phyloP scores from a whole-genome alignment of 2,113 vertebrate species.

The Forbesichthys papilliferus region DNA sequence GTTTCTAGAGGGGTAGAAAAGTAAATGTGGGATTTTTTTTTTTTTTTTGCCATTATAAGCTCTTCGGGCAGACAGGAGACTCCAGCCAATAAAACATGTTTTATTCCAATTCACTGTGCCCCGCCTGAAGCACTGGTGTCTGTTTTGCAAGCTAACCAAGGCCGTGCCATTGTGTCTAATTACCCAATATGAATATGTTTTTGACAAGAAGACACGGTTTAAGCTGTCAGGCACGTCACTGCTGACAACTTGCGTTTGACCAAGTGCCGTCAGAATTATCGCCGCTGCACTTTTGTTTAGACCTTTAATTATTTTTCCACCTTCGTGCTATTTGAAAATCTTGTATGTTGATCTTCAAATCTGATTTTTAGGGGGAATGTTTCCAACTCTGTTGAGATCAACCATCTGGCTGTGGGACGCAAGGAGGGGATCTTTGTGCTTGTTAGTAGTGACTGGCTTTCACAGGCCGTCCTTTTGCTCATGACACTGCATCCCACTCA shows the following conservation, averaged over 20 bases:
- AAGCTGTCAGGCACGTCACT: slow-evolving; percentile 32
- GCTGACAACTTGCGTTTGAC: no score
- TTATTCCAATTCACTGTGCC: slow-evolving; percentile 58
- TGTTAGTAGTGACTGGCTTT: slow-evolving; percentile 73
- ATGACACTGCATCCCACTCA: slow-evolving; percentile 73
- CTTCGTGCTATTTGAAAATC: background rate
- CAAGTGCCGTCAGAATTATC: no score
- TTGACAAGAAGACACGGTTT: slow-evolving; percentile 50
- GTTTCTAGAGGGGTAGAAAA: slow-evolving; percentile 28
- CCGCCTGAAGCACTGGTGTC: slow-evolving; percentile 48
- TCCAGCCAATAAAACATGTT: slow-evolving; percentile 46
- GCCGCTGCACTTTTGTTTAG: background rate
- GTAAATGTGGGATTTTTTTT: slow-evolving; percentile 2
- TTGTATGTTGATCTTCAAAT: slow-evolving; percentile 30
- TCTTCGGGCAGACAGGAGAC: slow-evolving; percentile 28
- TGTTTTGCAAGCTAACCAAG: slow-evolving; percentile 53
- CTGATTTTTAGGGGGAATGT: slow-evolving; percentile 53
- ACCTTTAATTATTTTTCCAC: background rate
- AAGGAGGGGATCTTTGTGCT: slow-evolving; percentile 67
- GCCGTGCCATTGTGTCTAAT: slow-evolving; percentile 53
- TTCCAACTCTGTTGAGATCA: slow-evolving; percentile 66
- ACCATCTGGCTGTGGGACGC: slow-evolving; percentile 70
- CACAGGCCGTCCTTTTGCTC: slow-evolving; percentile 66
- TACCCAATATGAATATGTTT: slow-evolving; percentile 39
- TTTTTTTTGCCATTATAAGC: slow-evolving; percentile 28